Evolutionary conservation across 2,113 vertebrate species (phyloP).

Genomic region (Oenanthe melanoleuca): DNA sequence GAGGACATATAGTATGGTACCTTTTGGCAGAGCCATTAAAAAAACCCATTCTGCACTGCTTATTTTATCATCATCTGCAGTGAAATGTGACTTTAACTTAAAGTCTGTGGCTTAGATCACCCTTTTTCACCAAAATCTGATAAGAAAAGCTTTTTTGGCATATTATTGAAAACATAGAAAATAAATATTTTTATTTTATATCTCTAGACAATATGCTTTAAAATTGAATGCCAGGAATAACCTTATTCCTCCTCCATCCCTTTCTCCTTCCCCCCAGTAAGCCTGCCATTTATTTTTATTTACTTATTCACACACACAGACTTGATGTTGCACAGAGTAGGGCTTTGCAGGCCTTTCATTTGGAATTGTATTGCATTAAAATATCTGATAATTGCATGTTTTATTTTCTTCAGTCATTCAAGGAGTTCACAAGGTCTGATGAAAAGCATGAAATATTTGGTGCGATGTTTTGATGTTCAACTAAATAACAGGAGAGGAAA

Average conservation of each 20-base stretch:
- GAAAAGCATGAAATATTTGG: background rate
- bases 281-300: background rate
- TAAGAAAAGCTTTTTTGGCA: background rate
- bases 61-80: background rate
- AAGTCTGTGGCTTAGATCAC: background rate
- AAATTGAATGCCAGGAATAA: background rate
- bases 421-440: background rate
- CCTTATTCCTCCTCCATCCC: rapidly evolving
- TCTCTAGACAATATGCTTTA: background rate
- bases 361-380: background rate
- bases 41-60: background rate
- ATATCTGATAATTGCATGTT: background rate
- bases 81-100: background rate
- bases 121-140: background rate
- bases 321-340: background rate
- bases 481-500: background rate
- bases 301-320: background rate
- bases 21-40: background rate
- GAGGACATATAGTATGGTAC: background rate
- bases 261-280: background rate
- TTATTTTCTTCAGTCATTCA: background rate
- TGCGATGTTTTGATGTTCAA: background rate
- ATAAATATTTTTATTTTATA: background rate
- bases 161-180: background rate
- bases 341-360: background rate